Evolutionary conservation across 1,140 invertebrate species (phyloP).

Genomic region (Tribolium castaneum): DNA sequence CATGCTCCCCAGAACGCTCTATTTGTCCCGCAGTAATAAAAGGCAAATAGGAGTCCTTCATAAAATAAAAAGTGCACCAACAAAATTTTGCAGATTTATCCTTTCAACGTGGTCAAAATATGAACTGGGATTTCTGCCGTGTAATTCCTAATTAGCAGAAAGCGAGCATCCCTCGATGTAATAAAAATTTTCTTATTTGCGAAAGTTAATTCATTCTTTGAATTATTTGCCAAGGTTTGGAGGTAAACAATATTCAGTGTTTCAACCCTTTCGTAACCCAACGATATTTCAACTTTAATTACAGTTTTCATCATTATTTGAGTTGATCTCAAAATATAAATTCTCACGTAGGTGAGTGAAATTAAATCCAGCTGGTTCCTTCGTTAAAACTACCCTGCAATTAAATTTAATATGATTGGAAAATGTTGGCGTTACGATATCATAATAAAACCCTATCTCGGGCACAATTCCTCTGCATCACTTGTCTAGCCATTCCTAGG

Average conservation of each 20-base stretch:
- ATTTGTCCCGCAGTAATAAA: neutral
- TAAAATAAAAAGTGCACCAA: neutral
- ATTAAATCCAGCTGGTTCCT: neutral
- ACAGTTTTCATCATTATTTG: constrained; percentile 3
- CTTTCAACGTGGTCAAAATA: neutral
- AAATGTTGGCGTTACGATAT: neutral
- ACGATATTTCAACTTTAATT: constrained; percentile 4
- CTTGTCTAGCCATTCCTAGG: constrained; percentile 22
- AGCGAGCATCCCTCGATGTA: neutral
- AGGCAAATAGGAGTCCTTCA: neutral
- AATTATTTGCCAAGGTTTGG: neutral
- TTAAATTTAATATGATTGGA: constrained; percentile 17
- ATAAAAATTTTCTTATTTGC: neutral
- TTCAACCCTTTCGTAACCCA: neutral
- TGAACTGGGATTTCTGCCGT: neutral
- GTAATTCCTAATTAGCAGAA: neutral
- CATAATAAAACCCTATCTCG: constrained; percentile 16
- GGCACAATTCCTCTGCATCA: neutral
- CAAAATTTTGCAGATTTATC: neutral
- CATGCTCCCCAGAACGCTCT: neutral
- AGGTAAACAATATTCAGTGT: neutral
- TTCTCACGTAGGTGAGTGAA: neutral
- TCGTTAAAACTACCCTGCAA: neutral
- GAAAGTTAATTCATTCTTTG: neutral
- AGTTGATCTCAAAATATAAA: neutral